phyloP scores from a whole-genome alignment of 1,140 invertebrate species.

The Harpegnathos saltator region DNA sequence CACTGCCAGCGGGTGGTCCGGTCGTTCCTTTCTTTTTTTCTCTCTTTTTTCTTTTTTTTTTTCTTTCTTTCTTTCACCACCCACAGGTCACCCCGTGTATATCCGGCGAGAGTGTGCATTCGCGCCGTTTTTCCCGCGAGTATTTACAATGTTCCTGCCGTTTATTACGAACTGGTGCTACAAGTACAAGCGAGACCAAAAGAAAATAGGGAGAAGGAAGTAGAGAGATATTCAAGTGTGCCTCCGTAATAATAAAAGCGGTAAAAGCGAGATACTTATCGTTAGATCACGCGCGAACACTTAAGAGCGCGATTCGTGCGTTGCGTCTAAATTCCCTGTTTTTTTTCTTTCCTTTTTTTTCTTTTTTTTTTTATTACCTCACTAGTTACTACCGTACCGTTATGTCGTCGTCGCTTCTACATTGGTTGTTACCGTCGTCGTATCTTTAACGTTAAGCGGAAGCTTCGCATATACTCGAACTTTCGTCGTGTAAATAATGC shows the following conservation, averaged over 20 bases:
- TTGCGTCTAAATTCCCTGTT: too few relatives aligned
- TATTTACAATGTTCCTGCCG: slow-evolving; percentile 7
- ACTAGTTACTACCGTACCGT: slow-evolving; percentile 23
- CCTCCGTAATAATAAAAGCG: neutral
- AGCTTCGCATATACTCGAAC: neutral
- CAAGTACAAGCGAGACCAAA: slow-evolving; percentile 24
- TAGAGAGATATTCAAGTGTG: neutral
- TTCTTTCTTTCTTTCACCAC: neutral
- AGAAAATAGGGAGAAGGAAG: neutral
- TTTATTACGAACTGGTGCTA: slow-evolving; percentile 6
- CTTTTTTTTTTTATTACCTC: neutral
- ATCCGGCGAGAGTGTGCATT: neutral
- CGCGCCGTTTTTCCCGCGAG: neutral
- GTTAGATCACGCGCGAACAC: neutral
- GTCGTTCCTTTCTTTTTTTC: too few relatives aligned
- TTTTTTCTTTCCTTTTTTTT: too few relatives aligned
- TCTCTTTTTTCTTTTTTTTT: too few relatives aligned
- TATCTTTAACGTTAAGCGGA: neutral
- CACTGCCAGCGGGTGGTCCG: too few relatives aligned
- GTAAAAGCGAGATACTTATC: slow-evolving; percentile 10
- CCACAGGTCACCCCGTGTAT: neutral
- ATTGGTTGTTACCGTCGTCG: neutral
- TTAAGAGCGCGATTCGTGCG: neutral
- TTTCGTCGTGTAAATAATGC: neutral
- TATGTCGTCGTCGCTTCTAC: too few relatives aligned